These are phyloP conservation scores for Enteromius fasciolatus DNA, from an alignment of 2,797 vertebrate species.

Conservation along the genomic window DNA sequence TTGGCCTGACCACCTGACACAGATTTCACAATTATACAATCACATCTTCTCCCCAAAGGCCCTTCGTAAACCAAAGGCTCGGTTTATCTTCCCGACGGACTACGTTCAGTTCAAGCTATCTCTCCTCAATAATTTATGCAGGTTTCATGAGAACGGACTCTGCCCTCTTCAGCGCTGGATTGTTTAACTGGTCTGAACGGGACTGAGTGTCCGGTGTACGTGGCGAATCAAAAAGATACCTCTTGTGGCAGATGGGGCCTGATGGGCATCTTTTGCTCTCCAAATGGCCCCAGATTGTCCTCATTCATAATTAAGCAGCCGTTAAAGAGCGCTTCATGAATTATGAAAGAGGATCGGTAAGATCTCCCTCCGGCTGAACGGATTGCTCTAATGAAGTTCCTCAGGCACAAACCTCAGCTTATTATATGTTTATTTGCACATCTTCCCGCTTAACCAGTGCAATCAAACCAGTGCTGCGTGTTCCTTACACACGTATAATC, in stretches of 20 bases:
- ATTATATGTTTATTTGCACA: conserved; percentile 6
- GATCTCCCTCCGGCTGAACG: conserved; percentile 53
- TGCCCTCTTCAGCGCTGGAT: conserved; percentile 67
- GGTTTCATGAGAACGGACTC: conserved; percentile 67
- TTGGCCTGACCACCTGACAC: conserved; percentile 60
- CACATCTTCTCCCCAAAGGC: conserved; percentile 64
- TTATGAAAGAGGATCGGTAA: conserved; percentile 64
- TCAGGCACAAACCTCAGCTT: conserved; percentile 8
- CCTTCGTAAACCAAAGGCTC: conserved; percentile 72
- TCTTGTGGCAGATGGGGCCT: conserved; percentile 78
- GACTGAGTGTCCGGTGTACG: conserved; percentile 71
- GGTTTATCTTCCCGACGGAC: conserved; percentile 57
- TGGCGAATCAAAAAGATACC: conserved; percentile 72
- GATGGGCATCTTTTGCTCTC: conserved; percentile 78
- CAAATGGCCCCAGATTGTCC: conserved; percentile 81
- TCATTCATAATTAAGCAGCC: conserved; percentile 86
- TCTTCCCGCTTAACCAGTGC: conserved; percentile 1
- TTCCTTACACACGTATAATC: background rate
- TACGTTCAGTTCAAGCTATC: conserved; percentile 65
- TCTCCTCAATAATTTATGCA: conserved; percentile 77
- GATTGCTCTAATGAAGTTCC: conserved; percentile 54
- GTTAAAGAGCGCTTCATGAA: conserved; percentile 72
- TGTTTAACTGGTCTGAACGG: conserved; percentile 78
- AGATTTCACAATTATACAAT: conserved; percentile 66
- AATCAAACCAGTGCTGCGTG: background rate